Base-by-base conservation (phyloP, 2,113 vertebrate genomes). In the Uria lomvia region DNA sequence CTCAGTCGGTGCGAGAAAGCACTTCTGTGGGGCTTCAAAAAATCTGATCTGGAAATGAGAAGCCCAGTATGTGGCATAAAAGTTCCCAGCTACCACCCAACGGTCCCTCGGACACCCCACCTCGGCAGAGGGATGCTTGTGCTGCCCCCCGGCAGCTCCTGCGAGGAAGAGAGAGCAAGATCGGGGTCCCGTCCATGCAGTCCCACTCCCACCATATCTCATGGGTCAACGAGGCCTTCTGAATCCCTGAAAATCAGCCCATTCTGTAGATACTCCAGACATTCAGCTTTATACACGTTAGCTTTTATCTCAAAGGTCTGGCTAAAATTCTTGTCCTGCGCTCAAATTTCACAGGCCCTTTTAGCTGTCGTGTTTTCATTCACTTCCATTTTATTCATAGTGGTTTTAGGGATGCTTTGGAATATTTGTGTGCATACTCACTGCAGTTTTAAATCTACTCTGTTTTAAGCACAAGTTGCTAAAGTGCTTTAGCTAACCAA, bases 1-100 rank as follows among this genome's bases (percentile, higher is more conserved):
- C 38, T 27, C 74, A 5, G 5, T 0, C 50, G 6, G 23, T 2
- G 29, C 1, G 0, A 53, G 34, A 49, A 42, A 34, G 34, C 17
- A 13, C 45, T 74, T 42, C 60, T 17, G 49, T 36, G 36, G 68
- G 42, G 58, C 16, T 30, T 27, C 30, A 30, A 20, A 73, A 72
- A 63, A 11, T 1, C 19, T 26, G 8, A 47, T 26, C 42, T 59
- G 32, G 2, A 65, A 77, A 75, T 3, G n/a, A 53, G 62, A 40
- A 32, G 24, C 43, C 19, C 49, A n/a, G 24, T 15, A 60, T 2
- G 19, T 3, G 27, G 49, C 62, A 73, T 0, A 8, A 8, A 52
- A 65, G 53, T 21, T 43, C 38, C 45, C 36, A 34, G 58, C 17
- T 42, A 40, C 56, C 2, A 1, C 27, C 34, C 60, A 49, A 8